These are phyloP conservation scores for Amiota minor DNA, from an alignment of 2,888 invertebrate genomes.

Conservation along the genomic window DNA sequence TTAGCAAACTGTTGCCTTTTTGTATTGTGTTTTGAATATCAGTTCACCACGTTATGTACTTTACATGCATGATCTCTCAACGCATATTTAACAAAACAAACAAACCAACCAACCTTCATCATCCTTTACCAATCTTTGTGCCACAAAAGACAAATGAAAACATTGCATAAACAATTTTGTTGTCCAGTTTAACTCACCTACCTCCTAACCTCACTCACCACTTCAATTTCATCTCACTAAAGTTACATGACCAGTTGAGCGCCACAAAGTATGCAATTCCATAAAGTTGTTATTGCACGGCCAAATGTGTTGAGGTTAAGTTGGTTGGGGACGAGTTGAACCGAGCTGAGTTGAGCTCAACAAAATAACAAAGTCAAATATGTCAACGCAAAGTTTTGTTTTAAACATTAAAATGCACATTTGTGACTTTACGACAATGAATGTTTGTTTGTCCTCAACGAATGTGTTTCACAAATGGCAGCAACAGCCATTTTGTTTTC, in stretches of 20 bases:
- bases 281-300: not conserved
- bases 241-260: not conserved
- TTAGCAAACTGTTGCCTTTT: not conserved
- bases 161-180: not conserved
- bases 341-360: not conserved
- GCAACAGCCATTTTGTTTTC: not conserved
- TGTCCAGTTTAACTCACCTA: not conserved
- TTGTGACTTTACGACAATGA: not conserved
- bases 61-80: not conserved
- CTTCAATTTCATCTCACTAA: not conserved
- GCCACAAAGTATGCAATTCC: slow-evolving; percentile 20
- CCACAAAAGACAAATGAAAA: slow-evolving; percentile 6
- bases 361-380: not conserved
- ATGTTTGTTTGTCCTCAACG: not conserved
- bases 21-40: not conserved
- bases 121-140: too few species aligned
- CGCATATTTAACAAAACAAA: not conserved
- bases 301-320: not conserved
- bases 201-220: not conserved
- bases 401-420: slow-evolving; percentile 12
- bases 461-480: slow-evolving; percentile 13
- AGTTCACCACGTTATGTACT: not conserved
- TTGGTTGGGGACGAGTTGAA: too few species aligned
- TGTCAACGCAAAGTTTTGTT: slow-evolving; percentile 2
- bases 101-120: too few species aligned